Evolutionary conservation across 2,797 vertebrate species (phyloP).

Genomic region (Silurus lanzhouensis): DNA sequence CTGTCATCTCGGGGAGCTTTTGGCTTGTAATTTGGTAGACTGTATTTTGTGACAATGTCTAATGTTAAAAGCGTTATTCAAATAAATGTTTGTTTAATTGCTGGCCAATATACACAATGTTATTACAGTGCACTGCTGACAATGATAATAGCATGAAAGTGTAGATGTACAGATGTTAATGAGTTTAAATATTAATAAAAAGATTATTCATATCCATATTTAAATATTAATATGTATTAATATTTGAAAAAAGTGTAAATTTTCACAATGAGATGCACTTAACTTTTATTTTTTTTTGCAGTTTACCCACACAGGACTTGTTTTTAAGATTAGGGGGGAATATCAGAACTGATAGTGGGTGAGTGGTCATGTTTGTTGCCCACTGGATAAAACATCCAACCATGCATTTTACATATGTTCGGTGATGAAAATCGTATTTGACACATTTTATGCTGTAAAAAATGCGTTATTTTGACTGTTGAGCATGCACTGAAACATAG

Average conservation of each 20-base stretch:
- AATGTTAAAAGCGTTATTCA: too few species aligned
- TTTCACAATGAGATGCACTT: too few species aligned
- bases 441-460: background rate
- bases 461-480: background rate
- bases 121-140: background rate
- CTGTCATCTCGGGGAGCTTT: too few species aligned
- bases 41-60: too few species aligned
- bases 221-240: too few species aligned
- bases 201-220: too few species aligned
- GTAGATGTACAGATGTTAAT: background rate
- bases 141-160: background rate
- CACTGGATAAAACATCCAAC: background rate
- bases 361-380: background rate
- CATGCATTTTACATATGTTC: background rate
- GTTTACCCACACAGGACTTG: background rate
- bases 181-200: background rate
- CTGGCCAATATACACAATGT: background rate
- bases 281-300: background rate
- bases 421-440: background rate
- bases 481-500: background rate
- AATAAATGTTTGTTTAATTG: too few species aligned
- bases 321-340: background rate
- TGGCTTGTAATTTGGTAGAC: too few species aligned
- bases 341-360: background rate
- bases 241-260: too few species aligned